Base-by-base conservation (phyloP, 2,113 vertebrate genomes). In the Crotophaga sulcirostris region DNA sequence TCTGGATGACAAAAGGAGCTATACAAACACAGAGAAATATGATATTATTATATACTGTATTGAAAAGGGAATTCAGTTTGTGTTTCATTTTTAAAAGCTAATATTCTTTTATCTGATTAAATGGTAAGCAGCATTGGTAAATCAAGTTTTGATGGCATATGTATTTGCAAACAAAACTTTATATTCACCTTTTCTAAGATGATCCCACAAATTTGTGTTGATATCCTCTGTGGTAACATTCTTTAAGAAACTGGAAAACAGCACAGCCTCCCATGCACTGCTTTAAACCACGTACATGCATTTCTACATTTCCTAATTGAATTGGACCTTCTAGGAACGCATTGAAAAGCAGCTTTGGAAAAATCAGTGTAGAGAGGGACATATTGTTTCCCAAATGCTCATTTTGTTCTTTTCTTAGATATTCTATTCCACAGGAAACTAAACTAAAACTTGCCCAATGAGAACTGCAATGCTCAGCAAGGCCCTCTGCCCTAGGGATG, bases 101-200 rank as follows among this genome's bases (percentile, higher is more conserved):
- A 96, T 96, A 97, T 95, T 78, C 88, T 96, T 95, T 96, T 94
- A 96, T 96, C 83, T 72, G 60, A 96, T 96, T 83, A 96, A 96
- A 96, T 96, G 94, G 92, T 96, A 97, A 97, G 90, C 60, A 95
- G 86, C 80, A 74, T 52, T 64, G 76, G 45, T 72, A 96, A 97
- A 96, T 95, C 86, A 93, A 81, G 73, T 96, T 96, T 96, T 78
- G 86, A 64, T 78, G 83, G 88, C 76, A 78, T 89, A 89, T 89
- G 64, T 84, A 93, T 96, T 94, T 95, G 86, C 94, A 95, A 96
- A 96, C 94, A 90, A 81, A 96, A 92, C 69, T 92, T 95, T 84
- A 72, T 92, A 95, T 93, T 93, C 94, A 89, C 79, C 56, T 94
- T 88, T 93, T 84, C 92, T 66, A 77, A 90, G 85, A 92, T 75